Base-by-base conservation (phyloP, 1,140 invertebrate species). In the Cydia strobilella region DNA sequence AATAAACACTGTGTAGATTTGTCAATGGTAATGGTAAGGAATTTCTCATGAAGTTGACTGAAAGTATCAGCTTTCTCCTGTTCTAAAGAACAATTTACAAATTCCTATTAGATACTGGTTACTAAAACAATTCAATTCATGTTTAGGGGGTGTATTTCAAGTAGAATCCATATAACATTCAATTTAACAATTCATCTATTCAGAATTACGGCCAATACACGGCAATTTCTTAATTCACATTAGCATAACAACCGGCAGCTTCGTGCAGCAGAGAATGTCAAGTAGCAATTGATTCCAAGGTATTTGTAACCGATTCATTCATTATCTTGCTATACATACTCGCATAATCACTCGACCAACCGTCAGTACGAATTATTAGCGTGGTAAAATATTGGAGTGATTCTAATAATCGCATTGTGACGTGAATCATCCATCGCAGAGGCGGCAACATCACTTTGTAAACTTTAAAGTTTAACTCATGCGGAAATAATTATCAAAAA, bases 361-460 rank as follows among this genome's bases (percentile, higher is more conserved):
- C 65, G 31, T 39, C n/a, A 69, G 7, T 27, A 69, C 27, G 31
- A 69, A 69, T 69, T 69, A 69, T 39, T 23, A 42, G 31, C 65
- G 31, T 69, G 27, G 27, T 69, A 69, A 69, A 69, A 69, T 18
- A 69, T 42, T 31, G 7, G 15, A 69, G 9, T 69, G 65, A 69
- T 35, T 35, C 12, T 39, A 39, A 69, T 69, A 35, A 69, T 69
- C 27, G 65, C 31, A 18, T 69, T 10, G 65, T 69, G 65, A 69
- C 65, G 65, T 69, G 65, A 69, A 69, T 69, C 65, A 69, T 39
- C 65, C 65, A 69, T 39, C 65, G n/a, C 27, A 39, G 42, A 73
- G 42, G 42, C 42, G 72, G 72, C 42, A 73, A 48, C 72, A 73
- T 51, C 27, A 73, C 20, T 54, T 59, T 42, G 48, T n/a, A 73